Base-by-base conservation (phyloP, 2,113 vertebrate species). In the Sprattus sprattus region DNA sequence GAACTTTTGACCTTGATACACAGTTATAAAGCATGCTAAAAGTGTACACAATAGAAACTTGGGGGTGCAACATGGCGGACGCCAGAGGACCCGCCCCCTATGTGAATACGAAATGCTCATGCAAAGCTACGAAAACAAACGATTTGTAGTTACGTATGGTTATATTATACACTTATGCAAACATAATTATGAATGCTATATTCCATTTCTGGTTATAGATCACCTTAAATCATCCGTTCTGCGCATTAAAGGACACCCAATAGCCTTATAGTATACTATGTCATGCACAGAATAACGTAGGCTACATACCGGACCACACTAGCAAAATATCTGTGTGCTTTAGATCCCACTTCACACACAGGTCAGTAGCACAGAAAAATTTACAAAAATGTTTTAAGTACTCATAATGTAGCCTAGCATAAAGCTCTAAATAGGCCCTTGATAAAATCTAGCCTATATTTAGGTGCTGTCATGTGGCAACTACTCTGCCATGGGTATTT, bases 381-480 rank as follows among this genome's bases (percentile, higher is more conserved):
- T 64, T 22, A 64, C 60, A 64, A 22, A 22, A 64, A n/a, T 5
- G 22, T 64, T 64, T 64, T 22, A 64, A 32, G 13, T 75, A 75
- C 39, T 39, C 9, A 78, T 39, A 39, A 39, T 32, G 18, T 64
- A 64, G 6, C 1, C 25, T 75, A 20, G 15, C 3, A 15, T 75
- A 44, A 39, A 39, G 10, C 4, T 5, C 4, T 44, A 4, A 16
- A 32, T 39, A 32, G 25, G 4, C 11, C 4, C 8, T 13, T 18
- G 28, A 39, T 39, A 78, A 78, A 39, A 82, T 86, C 75, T 11
- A 5, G n/a, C 52, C 93, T 95, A 95, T 93, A 94, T 94, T 93
- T 95, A 93, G 94, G 84, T 84, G 85, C 83, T 88, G 93, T 93
- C 91, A 93, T 93, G 89, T 93, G 92, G 93, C 20, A 8, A 25